Evolutionary conservation across 2,888 invertebrate genomes (phyloP).

Genomic region (Tetragnatha montana): DNA sequence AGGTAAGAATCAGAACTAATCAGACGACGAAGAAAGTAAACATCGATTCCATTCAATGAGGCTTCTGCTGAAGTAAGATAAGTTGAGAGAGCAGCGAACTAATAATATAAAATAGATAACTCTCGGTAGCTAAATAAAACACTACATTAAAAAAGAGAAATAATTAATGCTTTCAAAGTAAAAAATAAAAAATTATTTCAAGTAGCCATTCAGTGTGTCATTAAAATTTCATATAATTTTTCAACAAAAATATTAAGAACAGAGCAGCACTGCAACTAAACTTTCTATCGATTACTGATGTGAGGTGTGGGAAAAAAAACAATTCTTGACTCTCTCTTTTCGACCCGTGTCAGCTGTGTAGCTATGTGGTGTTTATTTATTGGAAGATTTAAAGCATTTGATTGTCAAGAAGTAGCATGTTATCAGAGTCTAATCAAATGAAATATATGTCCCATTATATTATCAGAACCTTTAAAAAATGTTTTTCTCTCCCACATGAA

Average conservation of each 20-base stretch:
- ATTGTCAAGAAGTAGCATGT: constrained; percentile 21
- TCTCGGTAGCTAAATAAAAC: not conserved
- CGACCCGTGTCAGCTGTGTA: constrained; percentile 18
- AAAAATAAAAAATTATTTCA: not conserved
- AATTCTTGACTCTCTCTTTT: not conserved
- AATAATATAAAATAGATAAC: not conserved
- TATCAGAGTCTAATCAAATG: constrained; percentile 4
- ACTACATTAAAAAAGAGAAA: not conserved
- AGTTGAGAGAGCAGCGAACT: constrained; percentile 18
- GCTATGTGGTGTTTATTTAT: constrained; percentile 37
- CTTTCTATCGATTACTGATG: not conserved
- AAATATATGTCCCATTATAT: not conserved
- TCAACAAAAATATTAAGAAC: not conserved
- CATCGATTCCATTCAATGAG: constrained; percentile 56
- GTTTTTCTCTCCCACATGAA: not conserved
- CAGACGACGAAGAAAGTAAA: constrained; percentile 51
- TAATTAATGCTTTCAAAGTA: not conserved
- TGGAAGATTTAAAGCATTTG: not conserved
- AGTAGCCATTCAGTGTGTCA: no score
- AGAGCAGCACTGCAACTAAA: constrained; percentile 5
- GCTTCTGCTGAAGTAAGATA: constrained; percentile 5
- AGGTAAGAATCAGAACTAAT: not conserved
- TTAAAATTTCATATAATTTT: no score
- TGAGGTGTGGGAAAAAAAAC: not conserved
- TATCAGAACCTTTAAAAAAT: not conserved